phyloP scores from a whole-genome alignment of 1,140 invertebrate genomes.

The Orchesella cincta region DNA sequence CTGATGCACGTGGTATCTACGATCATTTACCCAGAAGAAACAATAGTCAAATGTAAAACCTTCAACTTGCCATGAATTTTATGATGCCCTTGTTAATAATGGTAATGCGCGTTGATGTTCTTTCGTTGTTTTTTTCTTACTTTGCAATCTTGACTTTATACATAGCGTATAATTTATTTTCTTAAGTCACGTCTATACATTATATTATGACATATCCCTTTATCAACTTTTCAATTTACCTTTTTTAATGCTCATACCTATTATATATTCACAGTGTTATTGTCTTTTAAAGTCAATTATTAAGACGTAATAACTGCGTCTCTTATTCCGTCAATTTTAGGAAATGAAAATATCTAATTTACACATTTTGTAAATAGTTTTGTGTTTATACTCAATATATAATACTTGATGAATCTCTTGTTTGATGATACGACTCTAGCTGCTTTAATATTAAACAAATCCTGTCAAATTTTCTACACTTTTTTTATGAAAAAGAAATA shows the following conservation, averaged over 20 bases:
- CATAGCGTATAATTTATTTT: slow-evolving; percentile 16
- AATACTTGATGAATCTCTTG: not conserved
- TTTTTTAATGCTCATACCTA: not conserved
- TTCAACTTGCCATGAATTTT: not conserved
- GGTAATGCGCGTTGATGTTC: not conserved
- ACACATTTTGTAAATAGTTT: not conserved
- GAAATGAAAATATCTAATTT: too few relatives aligned
- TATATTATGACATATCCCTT: too few relatives aligned
- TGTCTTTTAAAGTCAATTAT: too few relatives aligned
- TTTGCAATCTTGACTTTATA: slow-evolving; percentile 2
- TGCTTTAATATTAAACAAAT: not conserved
- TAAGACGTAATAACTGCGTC: too few relatives aligned
- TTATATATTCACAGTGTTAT: too few relatives aligned
- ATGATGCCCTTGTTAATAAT: not conserved
- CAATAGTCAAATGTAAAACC: slow-evolving; percentile 28
- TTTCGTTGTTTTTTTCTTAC: not conserved
- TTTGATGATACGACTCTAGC: not conserved
- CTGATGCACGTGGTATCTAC: not conserved
- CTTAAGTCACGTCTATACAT: too few relatives aligned
- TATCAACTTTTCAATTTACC: too few relatives aligned
- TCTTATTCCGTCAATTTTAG: too few relatives aligned
- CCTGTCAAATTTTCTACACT: not conserved
- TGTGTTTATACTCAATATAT: not conserved
- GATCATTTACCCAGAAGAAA: slow-evolving; percentile 33
- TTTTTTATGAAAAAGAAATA: not conserved